Evolutionary conservation across 2,113 vertebrate species (phyloP).

Genomic region (Coptodon bakossiorum): DNA sequence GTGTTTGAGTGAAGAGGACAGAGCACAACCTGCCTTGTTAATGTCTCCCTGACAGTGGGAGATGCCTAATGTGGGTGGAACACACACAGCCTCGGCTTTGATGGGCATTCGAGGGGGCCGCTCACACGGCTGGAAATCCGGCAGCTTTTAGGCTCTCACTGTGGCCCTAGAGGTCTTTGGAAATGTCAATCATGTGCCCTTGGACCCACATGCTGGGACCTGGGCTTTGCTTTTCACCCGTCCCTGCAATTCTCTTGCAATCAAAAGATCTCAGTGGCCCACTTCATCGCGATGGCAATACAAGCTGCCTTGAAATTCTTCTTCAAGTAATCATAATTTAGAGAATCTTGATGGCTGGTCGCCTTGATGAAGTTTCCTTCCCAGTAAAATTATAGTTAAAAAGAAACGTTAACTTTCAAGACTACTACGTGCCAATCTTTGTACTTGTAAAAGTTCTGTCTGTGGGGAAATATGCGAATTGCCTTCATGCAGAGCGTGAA

Average conservation of each 20-base stretch:
- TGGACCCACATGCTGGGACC: conserved; percentile 34
- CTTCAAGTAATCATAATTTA: not conserved
- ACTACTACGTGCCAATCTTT: not conserved
- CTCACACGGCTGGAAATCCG: conserved; percentile 48
- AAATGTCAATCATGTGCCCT: conserved; percentile 60
- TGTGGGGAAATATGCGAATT: not conserved
- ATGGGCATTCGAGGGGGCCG: conserved; percentile 46
- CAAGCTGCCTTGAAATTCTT: not conserved
- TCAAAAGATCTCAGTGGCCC: not conserved
- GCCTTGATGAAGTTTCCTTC: not conserved
- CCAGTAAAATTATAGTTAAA: not conserved
- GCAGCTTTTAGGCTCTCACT: conserved; percentile 52
- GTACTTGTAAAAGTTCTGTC: not conserved
- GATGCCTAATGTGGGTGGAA: conserved; percentile 40
- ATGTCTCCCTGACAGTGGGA: conserved; percentile 45
- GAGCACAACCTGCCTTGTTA: conserved; percentile 35
- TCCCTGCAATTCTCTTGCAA: not conserved
- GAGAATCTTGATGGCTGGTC: not conserved
- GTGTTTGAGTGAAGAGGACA: conserved; percentile 8
- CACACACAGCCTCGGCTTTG: conserved; percentile 31
- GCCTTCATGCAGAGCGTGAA: not conserved
- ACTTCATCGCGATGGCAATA: not conserved
- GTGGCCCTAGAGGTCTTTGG: conserved; percentile 48
- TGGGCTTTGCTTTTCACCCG: not conserved
- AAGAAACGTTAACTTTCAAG: not conserved